phyloP scores from a whole-genome alignment of 2,113 vertebrate genomes.

The Bujurquina vittata region DNA sequence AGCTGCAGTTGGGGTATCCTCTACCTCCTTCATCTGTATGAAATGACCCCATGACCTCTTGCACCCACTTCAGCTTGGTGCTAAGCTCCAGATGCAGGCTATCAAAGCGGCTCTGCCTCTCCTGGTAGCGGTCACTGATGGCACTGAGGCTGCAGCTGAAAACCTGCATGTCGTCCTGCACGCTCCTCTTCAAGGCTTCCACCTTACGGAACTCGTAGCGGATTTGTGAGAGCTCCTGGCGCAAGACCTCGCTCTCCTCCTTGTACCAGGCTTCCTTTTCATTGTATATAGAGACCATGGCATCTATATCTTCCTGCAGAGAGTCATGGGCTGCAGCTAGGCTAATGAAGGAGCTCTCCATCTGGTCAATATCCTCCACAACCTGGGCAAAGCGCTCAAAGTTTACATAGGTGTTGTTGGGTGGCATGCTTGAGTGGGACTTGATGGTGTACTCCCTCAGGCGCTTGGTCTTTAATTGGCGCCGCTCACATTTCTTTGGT shows the following conservation, averaged over 20 bases:
- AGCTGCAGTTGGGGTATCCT: slow-evolving; percentile 68
- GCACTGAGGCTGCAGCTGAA: slow-evolving; percentile 71
- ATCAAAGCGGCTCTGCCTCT: slow-evolving; percentile 83
- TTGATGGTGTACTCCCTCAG: slow-evolving; percentile 95
- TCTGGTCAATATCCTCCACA: slow-evolving; percentile 85
- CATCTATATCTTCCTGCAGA: slow-evolving; percentile 90
- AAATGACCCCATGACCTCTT: slow-evolving; percentile 83
- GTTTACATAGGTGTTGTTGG: slow-evolving; percentile 93
- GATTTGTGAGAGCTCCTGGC: slow-evolving; percentile 77
- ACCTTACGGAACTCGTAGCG: slow-evolving; percentile 89
- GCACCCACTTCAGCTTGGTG: slow-evolving; percentile 86
- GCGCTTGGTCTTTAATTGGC: slow-evolving; percentile 90
- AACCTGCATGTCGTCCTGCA: slow-evolving; percentile 83
- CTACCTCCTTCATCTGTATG: slow-evolving; percentile 67
- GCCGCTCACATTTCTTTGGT: slow-evolving; percentile 76
- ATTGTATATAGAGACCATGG: slow-evolving; percentile 88
- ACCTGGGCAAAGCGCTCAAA: slow-evolving; percentile 90
- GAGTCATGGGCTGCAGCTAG: slow-evolving; percentile 78
- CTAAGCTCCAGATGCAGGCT: slow-evolving; percentile 84
- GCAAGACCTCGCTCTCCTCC: slow-evolving; percentile 87
- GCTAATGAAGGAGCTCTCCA: slow-evolving; percentile 72
- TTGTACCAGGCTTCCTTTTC: slow-evolving; percentile 96
- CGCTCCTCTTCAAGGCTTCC: slow-evolving; percentile 83
- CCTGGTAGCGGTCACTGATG: slow-evolving; percentile 76
- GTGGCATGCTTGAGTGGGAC: slow-evolving; percentile 94